Percentiles rank a stretch among this genome's conserved stretches.
Conservation (phyloP, 2,888 invertebrate species). For the Lycocerus yunnanus region DNA sequence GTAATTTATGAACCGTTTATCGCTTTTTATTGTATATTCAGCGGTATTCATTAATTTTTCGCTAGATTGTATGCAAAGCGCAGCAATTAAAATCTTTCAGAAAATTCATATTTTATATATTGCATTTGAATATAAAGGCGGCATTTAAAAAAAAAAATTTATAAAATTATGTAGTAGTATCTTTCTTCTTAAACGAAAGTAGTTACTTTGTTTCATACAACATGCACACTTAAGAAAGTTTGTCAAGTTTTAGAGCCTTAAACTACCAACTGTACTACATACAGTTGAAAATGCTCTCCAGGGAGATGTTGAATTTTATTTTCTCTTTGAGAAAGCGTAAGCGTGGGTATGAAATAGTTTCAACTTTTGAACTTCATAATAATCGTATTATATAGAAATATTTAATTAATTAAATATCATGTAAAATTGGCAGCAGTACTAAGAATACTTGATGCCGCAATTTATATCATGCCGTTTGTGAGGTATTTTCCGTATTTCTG, state of each 20-base stretch:
- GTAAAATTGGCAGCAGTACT: background rate
- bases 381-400: background rate
- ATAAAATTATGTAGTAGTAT: slow-evolving; percentile 2
- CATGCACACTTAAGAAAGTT: slow-evolving; percentile 1
- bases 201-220: slow-evolving; percentile 4
- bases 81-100: background rate
- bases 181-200: slow-evolving; percentile 1
- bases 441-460: too few species aligned
- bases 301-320: slow-evolving; percentile 4
- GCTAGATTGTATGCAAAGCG: background rate
- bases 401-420: background rate
- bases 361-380: background rate
- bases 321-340: background rate
- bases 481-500: background rate
- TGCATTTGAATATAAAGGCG: background rate
- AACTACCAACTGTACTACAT: slow-evolving; percentile 3
- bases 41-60: background rate
- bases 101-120: background rate
- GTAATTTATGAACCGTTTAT: background rate
- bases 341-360: background rate
- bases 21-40: background rate
- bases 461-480: background rate
- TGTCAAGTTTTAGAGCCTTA: slow-evolving; percentile 1
- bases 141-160: background rate
- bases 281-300: background rate